phyloP scores from a whole-genome alignment of 2,113 vertebrate genomes.

The Macaca nemestrina region DNA sequence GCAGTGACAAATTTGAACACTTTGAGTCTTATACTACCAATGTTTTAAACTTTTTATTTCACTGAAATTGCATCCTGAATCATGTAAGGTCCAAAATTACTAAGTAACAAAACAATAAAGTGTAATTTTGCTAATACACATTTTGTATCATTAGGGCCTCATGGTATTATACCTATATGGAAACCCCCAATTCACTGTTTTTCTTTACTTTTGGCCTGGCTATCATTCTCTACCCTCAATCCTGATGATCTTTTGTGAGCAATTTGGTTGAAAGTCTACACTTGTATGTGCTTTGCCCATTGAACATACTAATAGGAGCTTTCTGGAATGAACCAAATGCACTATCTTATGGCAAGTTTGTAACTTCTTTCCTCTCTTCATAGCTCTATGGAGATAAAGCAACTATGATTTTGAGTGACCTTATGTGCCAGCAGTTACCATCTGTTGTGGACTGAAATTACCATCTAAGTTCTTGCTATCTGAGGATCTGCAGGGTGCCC shows the following conservation, averaged over 20 bases:
- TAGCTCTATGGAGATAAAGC: slow-evolving; percentile 38
- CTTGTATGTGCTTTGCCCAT: not conserved
- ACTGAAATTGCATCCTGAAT: slow-evolving; percentile 40
- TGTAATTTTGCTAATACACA: not conserved
- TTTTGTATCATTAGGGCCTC: slow-evolving; percentile 32
- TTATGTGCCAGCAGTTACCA: slow-evolving; percentile 37
- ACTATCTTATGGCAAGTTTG: not conserved
- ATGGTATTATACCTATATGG: not conserved
- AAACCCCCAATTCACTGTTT: not conserved
- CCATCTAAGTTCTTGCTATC: slow-evolving; percentile 29
- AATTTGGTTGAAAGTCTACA: slow-evolving; percentile 34
- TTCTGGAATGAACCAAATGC: slow-evolving; percentile 31
- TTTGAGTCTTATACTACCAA: slow-evolving; percentile 23
- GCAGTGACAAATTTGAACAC: slow-evolving; percentile 8
- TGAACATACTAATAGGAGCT: slow-evolving; percentile 1
- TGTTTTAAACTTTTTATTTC: slow-evolving; percentile 35
- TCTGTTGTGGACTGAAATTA: slow-evolving; percentile 55
- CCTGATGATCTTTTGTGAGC: not conserved
- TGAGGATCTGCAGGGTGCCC: slow-evolving; percentile 50
- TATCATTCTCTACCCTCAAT: slow-evolving; percentile 39
- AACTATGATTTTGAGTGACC: slow-evolving; percentile 17
- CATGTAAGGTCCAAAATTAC: not conserved
- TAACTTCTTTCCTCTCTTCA: slow-evolving; percentile 4
- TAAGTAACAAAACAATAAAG: slow-evolving; percentile 25
- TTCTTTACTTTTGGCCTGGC: not conserved